Evolutionary conservation across 2,888 invertebrate genomes (phyloP), one percentile per base, ranked within the genome.

Genomic region (Protodeltote pygarga): DNA sequence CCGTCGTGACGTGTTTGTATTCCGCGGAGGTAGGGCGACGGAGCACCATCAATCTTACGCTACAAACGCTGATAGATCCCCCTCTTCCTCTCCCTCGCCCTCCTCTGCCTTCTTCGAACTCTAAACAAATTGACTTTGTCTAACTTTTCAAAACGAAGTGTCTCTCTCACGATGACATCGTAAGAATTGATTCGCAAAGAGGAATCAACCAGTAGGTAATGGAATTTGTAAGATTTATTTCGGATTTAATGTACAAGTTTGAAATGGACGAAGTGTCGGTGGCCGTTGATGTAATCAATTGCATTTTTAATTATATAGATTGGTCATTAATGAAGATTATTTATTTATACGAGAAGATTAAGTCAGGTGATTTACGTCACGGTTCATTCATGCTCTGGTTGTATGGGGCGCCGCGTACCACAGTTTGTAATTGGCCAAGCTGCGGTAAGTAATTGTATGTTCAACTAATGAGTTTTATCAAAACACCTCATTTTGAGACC

Each of bases 71-170:
- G 61, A 58, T 53, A 53, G 45, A 10, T 25, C 27, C 33, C 13
- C n/a, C 5, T n/a, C 21, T 13, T 23, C 11, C 16, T 15, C 29
- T 5, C 4, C 1, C 19, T 17, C n/a, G 24, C 15, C 4, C 8
- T 11, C 19, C 28, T 0, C 16, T 17, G 32, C 32, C 17, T 27
- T 44, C 33, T 27, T n/a, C 37, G 20, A 58, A 61, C 46, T 61
- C 44, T 44, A 32, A 60, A 60, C 53, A 60, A 57, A 57, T 57
- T 57, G 53, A 57, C 53, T 57, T 52, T 52, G 39, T 39, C 24
- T 19, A 52, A 57, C 53, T 57, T 57, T 60, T 28, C 20, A 33
- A 35, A 32, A 44, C 44, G 39, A 60, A 60, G 60, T 52, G 44
- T 32, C 39, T 59, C 13, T 16, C 34, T 32, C 31, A 35, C 53